Conservation (phyloP, 2,888 invertebrate species). For the Lathronympha strigana region DNA sequence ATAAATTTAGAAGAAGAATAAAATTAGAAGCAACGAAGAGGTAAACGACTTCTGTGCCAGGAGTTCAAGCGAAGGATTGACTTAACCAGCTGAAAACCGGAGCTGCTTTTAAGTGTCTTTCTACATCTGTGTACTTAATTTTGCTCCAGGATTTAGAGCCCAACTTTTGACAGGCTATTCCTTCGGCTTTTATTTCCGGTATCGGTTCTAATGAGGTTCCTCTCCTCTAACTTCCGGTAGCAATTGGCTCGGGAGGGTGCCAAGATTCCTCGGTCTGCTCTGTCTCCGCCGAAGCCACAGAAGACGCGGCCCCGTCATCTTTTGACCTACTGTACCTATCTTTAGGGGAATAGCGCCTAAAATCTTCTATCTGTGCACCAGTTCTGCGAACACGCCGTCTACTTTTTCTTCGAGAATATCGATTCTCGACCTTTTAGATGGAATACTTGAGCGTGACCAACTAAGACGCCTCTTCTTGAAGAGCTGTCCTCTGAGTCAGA, state of each 20-base stretch:
- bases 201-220: neutral
- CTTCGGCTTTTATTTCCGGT: neutral
- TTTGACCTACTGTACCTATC: neutral
- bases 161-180: neutral
- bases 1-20: no score
- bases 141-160: neutral
- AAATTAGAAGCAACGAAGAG: no score
- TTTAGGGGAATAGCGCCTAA: neutral
- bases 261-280: neutral
- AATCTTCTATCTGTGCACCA: neutral
- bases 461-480: neutral
- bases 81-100: neutral
- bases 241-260: neutral
- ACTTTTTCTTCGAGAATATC: neutral
- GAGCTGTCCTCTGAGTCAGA: neutral
- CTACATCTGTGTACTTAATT: neutral
- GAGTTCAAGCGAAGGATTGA: neutral
- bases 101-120: neutral
- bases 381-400: neutral
- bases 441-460: neutral
- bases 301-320: neutral
- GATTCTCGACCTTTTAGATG: neutral
- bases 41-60: neutral
- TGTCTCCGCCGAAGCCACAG: neutral
- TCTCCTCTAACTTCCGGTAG: neutral